Evolutionary conservation across 37 sponge, comb jelly and placozoan species (phyloP).

Genomic region (Sycon ciliatum): DNA sequence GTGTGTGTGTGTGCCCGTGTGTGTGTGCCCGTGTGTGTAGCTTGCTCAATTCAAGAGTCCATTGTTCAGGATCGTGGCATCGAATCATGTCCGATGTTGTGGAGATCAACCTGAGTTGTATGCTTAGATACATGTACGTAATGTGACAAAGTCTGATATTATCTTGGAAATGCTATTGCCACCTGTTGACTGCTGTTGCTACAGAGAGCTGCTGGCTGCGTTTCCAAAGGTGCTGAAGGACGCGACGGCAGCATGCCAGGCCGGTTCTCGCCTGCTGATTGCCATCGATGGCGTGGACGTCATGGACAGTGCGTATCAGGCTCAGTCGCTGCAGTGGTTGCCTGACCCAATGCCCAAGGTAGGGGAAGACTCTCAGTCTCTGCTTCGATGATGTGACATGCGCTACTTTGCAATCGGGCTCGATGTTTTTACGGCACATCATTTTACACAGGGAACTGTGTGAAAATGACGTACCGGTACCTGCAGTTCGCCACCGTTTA

Average conservation of each 20-base stretch:
- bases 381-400: neutral
- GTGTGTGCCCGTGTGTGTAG: neutral
- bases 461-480: too few species aligned
- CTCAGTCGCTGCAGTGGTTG: constrained; percentile 71
- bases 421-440: too few species aligned
- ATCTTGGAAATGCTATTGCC: too few species aligned
- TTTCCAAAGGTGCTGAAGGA: constrained; percentile 54
- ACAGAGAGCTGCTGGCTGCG: constrained; percentile 45
- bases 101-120: neutral
- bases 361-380: neutral
- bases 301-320: constrained; percentile 66
- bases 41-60: too few species aligned
- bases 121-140: neutral
- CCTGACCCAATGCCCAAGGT: constrained; percentile 37
- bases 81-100: too few species aligned
- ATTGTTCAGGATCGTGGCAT: too few species aligned
- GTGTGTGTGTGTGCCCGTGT: neutral
- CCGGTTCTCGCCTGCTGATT: constrained; percentile 22
- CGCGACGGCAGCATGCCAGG: constrained; percentile 1
- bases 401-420: neutral
- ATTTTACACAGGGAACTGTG: too few species aligned
- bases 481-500: too few species aligned
- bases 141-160: too few species aligned
- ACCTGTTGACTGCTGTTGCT: too few species aligned
- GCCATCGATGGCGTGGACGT: constrained; percentile 80